Base-by-base conservation (phyloP, 2,113 vertebrate genomes). In the Macquaria ambigua region DNA sequence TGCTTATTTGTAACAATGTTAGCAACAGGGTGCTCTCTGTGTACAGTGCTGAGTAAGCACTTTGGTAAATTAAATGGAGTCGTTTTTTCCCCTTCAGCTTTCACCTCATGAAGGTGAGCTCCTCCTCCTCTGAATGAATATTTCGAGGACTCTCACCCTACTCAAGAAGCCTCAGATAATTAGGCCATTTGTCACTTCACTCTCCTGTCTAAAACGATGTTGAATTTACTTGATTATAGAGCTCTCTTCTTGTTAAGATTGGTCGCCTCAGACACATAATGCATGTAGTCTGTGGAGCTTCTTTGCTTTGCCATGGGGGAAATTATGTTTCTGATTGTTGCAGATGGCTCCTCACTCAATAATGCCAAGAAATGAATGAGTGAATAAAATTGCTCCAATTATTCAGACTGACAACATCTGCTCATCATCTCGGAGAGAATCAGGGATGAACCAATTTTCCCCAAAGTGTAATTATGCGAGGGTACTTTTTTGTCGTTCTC, bases 11-110 rank as follows among this genome's bases (percentile, higher is more conserved):
- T 12, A 55, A 25, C 55, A 41, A 8, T 41, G 10, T 16, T 12
- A 20, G 14, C 59, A 25, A 28, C 62, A 61, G 28, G n/a, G 43
- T 34, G 50, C 25, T 82, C 5, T 50, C 48, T 61, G 61, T 43
- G 37, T 34, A 31, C 61, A 55, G 43, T 69, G 81, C 67, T 77
- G 58, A 88, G 25, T 79, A 52, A 72, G 81, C 83, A 84, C 83
- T 81, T 73, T 77, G 70, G 41, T 58, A 91, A 85, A 90, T 92
- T 83, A 76, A 66, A 92, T 72, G 63, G 28, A 61, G 80, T 23
- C 48, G 31, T 8, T 83, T 69, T 68, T 71, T 63, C 69, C 37
- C 43, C 48, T n/a, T 58, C 43, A 68, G 67, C 76, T 67, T 80
- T 81, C 71, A 84, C 87, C 53, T 75, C 31, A 64, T 69, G 67